Conservation (phyloP, 2,888 invertebrate species). For the Drosophila dives region DNA sequence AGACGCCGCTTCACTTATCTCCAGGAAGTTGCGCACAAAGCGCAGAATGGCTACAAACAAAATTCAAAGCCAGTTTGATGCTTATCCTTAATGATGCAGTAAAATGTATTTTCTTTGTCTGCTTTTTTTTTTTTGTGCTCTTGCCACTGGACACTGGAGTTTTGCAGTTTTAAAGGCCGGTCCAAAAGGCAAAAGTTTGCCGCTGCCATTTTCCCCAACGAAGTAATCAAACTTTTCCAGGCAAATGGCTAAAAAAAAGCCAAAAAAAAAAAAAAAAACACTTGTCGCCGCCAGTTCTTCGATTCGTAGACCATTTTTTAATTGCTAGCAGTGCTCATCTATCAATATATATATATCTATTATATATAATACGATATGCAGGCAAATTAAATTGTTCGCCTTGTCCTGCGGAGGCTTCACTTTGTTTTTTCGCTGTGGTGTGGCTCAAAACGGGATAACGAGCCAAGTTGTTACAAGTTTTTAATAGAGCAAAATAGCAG, state of each 20-base stretch:
- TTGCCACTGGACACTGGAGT: constrained; percentile 39
- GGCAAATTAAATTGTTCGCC: constrained; percentile 71
- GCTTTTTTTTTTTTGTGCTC: constrained; percentile 4
- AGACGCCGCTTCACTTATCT: constrained; percentile 59
- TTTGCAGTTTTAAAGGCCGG: constrained; percentile 49
- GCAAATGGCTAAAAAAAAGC: constrained; percentile 35
- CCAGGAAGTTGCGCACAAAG: constrained; percentile 60
- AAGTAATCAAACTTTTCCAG: constrained; percentile 65
- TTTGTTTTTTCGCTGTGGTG: constrained; percentile 27
- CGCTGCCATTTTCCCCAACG: constrained; percentile 12
- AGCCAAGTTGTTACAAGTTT: constrained; percentile 82
- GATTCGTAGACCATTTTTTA: constrained; percentile 47
- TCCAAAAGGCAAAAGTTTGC: constrained; percentile 57
- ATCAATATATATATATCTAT: constrained; percentile 50
- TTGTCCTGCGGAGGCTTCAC: constrained; percentile 22
- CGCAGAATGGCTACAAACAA: constrained; percentile 69
- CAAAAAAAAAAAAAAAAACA: constrained; percentile 23
- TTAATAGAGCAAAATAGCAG: constrained; percentile 80
- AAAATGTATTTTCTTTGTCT: constrained; percentile 57
- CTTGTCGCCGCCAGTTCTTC: constrained; percentile 43
- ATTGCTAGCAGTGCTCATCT: constrained; percentile 56
- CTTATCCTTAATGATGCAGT: constrained; percentile 84
- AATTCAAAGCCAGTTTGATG: constrained; percentile 83
- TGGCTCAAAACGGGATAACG: constrained; percentile 62
- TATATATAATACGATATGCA: constrained; percentile 30